Conservation (phyloP, 2,113 vertebrate genomes). For the Chrysemys picta region DNA sequence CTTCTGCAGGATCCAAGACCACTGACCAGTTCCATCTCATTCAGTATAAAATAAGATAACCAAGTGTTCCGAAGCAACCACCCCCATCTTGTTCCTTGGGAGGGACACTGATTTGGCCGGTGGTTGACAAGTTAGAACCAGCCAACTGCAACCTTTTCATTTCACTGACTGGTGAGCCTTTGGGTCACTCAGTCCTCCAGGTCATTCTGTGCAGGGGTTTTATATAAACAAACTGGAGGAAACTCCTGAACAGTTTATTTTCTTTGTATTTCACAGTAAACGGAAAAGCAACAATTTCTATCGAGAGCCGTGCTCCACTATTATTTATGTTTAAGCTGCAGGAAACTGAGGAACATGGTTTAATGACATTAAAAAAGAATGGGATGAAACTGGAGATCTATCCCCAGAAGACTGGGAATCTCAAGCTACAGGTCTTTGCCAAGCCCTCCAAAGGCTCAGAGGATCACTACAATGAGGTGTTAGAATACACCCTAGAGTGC, state of each 20-base stretch:
- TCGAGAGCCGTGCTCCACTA: slow-evolving; percentile 73
- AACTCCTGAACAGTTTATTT: not conserved
- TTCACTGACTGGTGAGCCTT: not conserved
- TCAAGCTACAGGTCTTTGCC: slow-evolving; percentile 84
- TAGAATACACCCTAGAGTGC: slow-evolving; percentile 80
- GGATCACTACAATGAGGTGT: slow-evolving; percentile 62
- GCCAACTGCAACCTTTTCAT: not conserved
- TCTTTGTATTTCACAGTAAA: slow-evolving; percentile 73
- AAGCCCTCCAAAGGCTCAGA: slow-evolving; percentile 68
- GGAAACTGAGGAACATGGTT: slow-evolving; percentile 75
- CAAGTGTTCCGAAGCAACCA: not conserved
- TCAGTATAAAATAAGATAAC: not conserved
- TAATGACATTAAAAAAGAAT: slow-evolving; percentile 78
- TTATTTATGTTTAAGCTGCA: slow-evolving; percentile 81
- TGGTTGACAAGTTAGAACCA: not conserved
- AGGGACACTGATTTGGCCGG: not conserved
- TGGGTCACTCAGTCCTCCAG: not conserved
- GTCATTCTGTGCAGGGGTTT: not conserved
- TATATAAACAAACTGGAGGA: not conserved
- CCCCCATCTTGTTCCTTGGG: not conserved
- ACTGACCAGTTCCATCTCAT: not conserved
- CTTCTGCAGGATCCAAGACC: not conserved
- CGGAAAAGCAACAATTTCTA: slow-evolving; percentile 79
- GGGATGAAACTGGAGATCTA: slow-evolving; percentile 86
- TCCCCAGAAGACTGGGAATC: slow-evolving; percentile 77